Base-by-base conservation (phyloP, 1,140 invertebrate genomes). In the Drosophila obscura region DNA sequence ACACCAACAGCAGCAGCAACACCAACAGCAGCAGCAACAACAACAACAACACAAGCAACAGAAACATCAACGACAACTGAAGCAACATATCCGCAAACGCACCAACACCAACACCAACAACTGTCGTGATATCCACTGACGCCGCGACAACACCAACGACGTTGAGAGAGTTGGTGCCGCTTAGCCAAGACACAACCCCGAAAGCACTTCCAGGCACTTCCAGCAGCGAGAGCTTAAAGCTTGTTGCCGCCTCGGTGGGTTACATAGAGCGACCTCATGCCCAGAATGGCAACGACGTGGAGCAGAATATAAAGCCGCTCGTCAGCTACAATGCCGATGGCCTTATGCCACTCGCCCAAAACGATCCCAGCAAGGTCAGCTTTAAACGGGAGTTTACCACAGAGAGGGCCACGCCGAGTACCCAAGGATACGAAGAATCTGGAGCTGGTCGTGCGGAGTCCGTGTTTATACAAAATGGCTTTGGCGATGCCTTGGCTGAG, bases 361-460 rank as follows among this genome's bases (percentile, higher is more conserved):
- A 60, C 44, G 90, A 91, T 85, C 82, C 90, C 52, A 91, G 73
- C 64, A 91, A 91, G 53, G 72, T 91, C 22, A 91, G 91, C 59
- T 90, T 91, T 49, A 91, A 91, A 35, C 35, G 90, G 31, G 90
- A 91, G 41, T 91, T 82, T 50, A 91, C 90, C 43, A 91, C 90
- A 2, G 85, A 91, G 59, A 80, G 79, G 26, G 2, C 48, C 4
- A 22, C 1, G 4, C 39, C 45, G 11, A 69, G 64, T 16, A 68
- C 51, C 13, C 48, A 24, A 3, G 58, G 15, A 28, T 48, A 39
- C 5, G 55, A 28, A 4, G 78, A 81, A 0, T n/a, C 60, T 4
- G 35, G 35, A 5, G 11, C 9, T 11, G 1, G 8, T 53, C 22
- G 16, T 0, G 1, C 55, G 3, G 72, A 55, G 0, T 31, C 60